These are phyloP conservation scores for Ichneumoninae sp. DNA, from an alignment of 2,888 invertebrate species.

Conservation along the genomic window DNA sequence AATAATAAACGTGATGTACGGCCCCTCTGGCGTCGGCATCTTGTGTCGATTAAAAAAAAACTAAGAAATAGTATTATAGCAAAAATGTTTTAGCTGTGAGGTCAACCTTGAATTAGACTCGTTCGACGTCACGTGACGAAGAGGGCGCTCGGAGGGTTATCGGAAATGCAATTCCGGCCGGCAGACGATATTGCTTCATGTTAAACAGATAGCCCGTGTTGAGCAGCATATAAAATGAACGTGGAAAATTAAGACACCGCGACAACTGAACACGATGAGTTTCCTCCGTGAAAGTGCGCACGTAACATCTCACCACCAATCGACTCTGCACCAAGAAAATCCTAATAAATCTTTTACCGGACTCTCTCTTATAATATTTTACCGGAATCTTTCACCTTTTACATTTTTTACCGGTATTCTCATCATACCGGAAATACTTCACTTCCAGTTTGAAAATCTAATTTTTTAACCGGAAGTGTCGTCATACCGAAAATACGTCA, in stretches of 20 bases:
- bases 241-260: background rate
- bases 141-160: constrained; percentile 27
- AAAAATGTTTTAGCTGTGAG: background rate
- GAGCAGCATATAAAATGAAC: background rate
- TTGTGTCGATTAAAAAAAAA: background rate
- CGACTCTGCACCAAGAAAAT: too few species aligned
- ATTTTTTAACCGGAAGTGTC: too few species aligned
- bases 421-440: too few species aligned
- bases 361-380: too few species aligned
- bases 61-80: background rate
- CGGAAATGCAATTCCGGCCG: constrained; percentile 25
- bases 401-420: too few species aligned
- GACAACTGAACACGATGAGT: background rate
- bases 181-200: constrained; percentile 29
- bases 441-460: too few species aligned
- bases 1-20: background rate
- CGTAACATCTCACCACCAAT: background rate
- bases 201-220: constrained; percentile 19
- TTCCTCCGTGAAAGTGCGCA: background rate
- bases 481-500: too few species aligned
- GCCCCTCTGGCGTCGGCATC: background rate
- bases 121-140: constrained; percentile 16
- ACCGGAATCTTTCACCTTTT: too few species aligned
- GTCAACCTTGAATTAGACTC: constrained; percentile 6
- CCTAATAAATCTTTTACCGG: too few species aligned